Base-by-base conservation (phyloP, 2,113 vertebrate species). In the Takifugu bimaculatus region DNA sequence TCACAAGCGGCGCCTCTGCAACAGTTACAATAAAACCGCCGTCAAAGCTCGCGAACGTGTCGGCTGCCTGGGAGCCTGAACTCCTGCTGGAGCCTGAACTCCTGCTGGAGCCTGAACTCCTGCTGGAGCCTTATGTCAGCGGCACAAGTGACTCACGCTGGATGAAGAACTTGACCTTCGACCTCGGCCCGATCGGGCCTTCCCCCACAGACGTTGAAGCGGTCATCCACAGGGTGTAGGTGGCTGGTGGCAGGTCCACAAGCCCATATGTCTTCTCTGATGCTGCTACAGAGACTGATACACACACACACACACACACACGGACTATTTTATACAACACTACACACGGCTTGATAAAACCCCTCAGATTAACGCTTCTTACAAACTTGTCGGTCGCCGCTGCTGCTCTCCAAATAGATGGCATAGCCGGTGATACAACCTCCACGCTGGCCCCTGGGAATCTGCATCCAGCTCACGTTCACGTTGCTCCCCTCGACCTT, bases 361-460 rank as follows among this genome's bases (percentile, higher is more conserved):
- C 6, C 42, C 27, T 39, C n/a, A 39, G 20, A 44, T 53, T 12
- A 62, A 13, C 7, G 35, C 0, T 50, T 62, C 80, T 83, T 62
- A 86, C 82, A 74, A 7, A 0, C 0, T 12, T 2, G 1, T 2
- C 0, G 2, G 6, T 35, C 0, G 68, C 35, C 26, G 1, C 0
- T 11, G 28, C 1, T 9, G 57, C 64, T 42, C 15, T 69, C 13
- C 20, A 91, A 25, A 60, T 90, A 89, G 73, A 91, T 65, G 45
- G 57, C 91, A 26, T 90, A 92, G 0, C 49, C 53, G 43, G 49
- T 79, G 68, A 92, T 60, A 50, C 91, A 92, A 3, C 91, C 91
- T 27, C 65, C n/a, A 13, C 55, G 81, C 27, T 88, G 68, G 13
- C 11, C 12, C 25, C 43, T 49, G 27, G 72, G 72, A 53, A 90